Conservation (phyloP, 2,797 vertebrate genomes). For the Anniella stebbinsi region DNA sequence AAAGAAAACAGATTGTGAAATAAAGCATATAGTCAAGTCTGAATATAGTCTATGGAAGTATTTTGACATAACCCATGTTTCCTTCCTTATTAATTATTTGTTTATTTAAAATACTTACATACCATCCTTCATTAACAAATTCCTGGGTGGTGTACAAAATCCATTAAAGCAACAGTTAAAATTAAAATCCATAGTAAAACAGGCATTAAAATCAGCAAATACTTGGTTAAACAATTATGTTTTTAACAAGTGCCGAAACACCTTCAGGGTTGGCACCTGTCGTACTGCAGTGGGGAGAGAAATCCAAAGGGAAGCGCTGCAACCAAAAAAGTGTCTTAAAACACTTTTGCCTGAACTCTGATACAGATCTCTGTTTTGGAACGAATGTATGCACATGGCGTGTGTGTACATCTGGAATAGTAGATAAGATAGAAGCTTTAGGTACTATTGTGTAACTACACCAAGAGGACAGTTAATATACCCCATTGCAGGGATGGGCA, state of each 20-base stretch:
- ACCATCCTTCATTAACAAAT: no score
- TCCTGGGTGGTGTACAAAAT: no score
- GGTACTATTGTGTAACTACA: not conserved
- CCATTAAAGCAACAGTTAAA: no score
- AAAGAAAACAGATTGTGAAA: not conserved
- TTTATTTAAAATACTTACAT: no score
- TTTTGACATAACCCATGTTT: not conserved
- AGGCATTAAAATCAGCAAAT: no score
- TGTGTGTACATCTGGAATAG: not conserved
- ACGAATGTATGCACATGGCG: constrained; percentile 2
- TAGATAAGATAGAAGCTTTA: not conserved
- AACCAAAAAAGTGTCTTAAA: no score
- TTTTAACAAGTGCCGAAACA: no score
- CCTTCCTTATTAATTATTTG: not conserved
- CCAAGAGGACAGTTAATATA: not conserved
- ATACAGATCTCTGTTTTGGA: not conserved
- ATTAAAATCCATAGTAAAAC: no score
- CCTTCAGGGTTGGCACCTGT: no score
- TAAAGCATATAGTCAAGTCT: not conserved
- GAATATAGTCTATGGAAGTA: not conserved
- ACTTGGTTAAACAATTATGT: no score
- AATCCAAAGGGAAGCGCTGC: no score
- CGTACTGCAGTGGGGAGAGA: no score
- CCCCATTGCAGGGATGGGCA: not conserved
- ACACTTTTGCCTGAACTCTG: not conserved